Percentiles rank a stretch among this genome's conserved stretches.
phyloP scores from a whole-genome alignment of 2,888 invertebrate species.

The Syrista parreyssii region DNA sequence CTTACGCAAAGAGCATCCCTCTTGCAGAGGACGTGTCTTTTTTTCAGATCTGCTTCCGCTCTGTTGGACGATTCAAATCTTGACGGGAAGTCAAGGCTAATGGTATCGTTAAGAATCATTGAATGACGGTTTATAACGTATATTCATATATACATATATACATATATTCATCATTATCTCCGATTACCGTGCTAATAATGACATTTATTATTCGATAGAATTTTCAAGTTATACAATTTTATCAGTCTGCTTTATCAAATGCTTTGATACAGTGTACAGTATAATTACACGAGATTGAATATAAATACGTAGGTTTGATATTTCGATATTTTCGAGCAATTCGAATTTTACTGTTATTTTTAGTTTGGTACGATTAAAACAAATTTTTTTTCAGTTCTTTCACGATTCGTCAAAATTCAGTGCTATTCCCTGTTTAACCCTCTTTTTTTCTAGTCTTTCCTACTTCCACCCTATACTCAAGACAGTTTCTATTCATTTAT shows the following conservation, averaged over 20 bases:
- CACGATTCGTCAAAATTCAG: not conserved
- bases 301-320: not conserved
- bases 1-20: not conserved
- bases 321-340: not conserved
- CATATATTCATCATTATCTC: too few species aligned
- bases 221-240: not conserved
- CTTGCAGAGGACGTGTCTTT: not conserved
- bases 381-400: not conserved
- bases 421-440: not conserved
- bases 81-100: not conserved
- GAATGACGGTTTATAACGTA: not conserved
- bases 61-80: not conserved
- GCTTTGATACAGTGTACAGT: not conserved
- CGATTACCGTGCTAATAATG: too few species aligned
- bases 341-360: not conserved
- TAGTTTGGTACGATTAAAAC: not conserved
- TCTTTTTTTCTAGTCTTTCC: conserved; percentile 6
- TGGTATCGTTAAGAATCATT: not conserved
- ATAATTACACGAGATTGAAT: not conserved
- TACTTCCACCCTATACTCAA: not conserved
- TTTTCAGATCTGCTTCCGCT: not conserved
- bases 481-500: conserved; percentile 41
- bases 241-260: not conserved
- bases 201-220: too few species aligned
- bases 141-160: too few species aligned